A percentile compares a stretch with the other conserved stretches of the same genome.
These are phyloP conservation scores for Periophthalmodon schlosseri DNA, from an alignment of 2,113 vertebrate genomes.

Conservation along the genomic window DNA sequence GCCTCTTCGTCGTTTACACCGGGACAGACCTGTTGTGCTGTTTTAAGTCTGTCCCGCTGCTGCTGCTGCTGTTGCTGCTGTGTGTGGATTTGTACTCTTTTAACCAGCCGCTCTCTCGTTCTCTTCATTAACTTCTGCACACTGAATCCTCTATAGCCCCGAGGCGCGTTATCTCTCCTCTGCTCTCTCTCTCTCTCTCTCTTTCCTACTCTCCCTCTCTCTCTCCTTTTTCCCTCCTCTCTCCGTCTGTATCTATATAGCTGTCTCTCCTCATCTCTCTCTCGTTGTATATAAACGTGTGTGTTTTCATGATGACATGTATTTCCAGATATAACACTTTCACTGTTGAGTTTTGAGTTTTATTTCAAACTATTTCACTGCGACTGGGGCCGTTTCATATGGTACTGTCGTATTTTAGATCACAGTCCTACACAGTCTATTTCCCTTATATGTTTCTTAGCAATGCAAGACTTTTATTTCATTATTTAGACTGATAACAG, in stretches of 20 bases:
- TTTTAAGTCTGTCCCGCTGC: conserved; percentile 58
- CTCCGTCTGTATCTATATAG: no score
- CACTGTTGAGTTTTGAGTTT: background rate
- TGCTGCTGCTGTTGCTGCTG: conserved; percentile 36
- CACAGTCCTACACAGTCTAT: no score
- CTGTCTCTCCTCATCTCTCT: background rate
- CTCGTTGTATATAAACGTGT: conserved; percentile 27
- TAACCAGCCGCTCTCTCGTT: conserved; percentile 63
- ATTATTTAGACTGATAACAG: no score
- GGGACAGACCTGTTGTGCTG: conserved; percentile 55
- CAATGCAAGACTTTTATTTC: no score
- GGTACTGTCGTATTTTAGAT: no score
- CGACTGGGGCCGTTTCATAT: background rate
- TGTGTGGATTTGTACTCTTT: conserved; percentile 69
- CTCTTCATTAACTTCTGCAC: conserved; percentile 74
- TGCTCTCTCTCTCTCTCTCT: no score
- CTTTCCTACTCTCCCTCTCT: conserved; percentile 44
- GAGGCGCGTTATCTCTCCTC: no score
- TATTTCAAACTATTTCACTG: background rate
- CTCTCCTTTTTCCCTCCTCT: background rate
- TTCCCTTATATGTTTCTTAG: no score
- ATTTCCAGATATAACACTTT: conserved; percentile 20
- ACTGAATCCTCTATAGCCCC: conserved; percentile 69
- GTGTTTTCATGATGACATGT: conserved; percentile 71
- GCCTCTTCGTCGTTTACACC: conserved; percentile 40